A percentile compares a stretch with the other conserved stretches of the same genome.
Evolutionary conservation across 2,888 invertebrate genomes (phyloP).

Genomic region (Xanthorhoe spadicearia): DNA sequence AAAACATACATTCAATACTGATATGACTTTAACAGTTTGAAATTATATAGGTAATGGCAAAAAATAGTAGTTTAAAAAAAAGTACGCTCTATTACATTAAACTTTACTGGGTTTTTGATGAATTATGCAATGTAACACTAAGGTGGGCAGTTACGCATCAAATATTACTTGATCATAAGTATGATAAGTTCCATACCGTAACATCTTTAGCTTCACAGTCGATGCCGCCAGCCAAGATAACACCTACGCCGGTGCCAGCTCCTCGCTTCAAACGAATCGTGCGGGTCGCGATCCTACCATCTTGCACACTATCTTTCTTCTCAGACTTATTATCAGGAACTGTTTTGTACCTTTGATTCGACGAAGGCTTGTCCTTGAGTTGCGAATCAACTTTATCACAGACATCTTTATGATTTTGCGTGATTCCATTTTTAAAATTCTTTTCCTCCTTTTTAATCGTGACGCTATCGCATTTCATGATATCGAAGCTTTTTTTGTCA

Average conservation of each 20-base stretch:
- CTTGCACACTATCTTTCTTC: constrained; percentile 46
- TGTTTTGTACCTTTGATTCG: constrained; percentile 41
- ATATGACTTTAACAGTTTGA: too few species aligned
- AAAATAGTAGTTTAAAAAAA: too few species aligned
- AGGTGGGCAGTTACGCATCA: background rate
- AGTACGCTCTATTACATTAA: background rate
- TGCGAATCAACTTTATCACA: constrained; percentile 38
- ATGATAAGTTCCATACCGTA: constrained; percentile 85
- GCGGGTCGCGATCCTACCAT: constrained; percentile 59
- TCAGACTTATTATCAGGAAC: constrained; percentile 50
- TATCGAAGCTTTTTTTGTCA: constrained; percentile 52
- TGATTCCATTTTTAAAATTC: constrained; percentile 46
- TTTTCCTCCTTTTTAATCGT: constrained; percentile 51
- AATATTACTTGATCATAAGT: constrained; percentile 9
- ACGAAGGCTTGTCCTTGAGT: constrained; percentile 47
- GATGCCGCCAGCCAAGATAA: constrained; percentile 94
- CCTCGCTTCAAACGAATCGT: constrained; percentile 70
- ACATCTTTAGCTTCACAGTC: constrained; percentile 97
- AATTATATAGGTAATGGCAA: background rate
- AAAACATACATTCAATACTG: background rate
- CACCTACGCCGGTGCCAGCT: constrained; percentile 89
- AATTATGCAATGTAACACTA: background rate
- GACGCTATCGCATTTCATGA: constrained; percentile 48
- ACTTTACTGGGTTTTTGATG: background rate
- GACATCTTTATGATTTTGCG: constrained; percentile 46